Percentiles rank a stretch among this genome's conserved stretches.
phyloP scores from a whole-genome alignment of 2,113 vertebrate genomes.

The Thunnus maccoyii region DNA sequence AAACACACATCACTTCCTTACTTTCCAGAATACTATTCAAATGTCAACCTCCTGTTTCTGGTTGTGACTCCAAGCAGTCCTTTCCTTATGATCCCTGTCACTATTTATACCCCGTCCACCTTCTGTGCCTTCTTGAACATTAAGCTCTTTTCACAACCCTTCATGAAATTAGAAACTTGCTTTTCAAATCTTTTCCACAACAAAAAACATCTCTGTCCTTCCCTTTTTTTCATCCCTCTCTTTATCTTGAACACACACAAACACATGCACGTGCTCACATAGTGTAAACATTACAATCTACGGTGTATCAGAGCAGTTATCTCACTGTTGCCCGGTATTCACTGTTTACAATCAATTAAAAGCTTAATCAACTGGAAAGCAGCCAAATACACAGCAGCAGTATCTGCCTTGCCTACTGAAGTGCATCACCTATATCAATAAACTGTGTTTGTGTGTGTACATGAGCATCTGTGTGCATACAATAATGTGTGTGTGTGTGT shows the following conservation, averaged over 20 bases:
- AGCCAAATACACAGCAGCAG: conserved; percentile 10
- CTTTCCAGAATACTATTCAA: too few species aligned
- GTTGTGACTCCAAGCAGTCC: too few species aligned
- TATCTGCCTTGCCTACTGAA: not conserved
- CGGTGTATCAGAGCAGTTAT: not conserved
- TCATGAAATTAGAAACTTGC: too few species aligned
- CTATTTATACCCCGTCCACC: too few species aligned
- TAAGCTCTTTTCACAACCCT: too few species aligned
- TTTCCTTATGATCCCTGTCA: too few species aligned
- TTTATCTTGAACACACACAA: not conserved
- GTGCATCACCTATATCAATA: not conserved
- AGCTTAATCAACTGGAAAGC: conserved; percentile 31
- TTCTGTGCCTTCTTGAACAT: too few species aligned
- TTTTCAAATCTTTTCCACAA: too few species aligned
- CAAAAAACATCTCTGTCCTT: too few species aligned
- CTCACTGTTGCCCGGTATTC: not conserved
- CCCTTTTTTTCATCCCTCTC: not conserved
- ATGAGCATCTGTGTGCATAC: not conserved
- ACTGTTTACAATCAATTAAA: conserved; percentile 46
- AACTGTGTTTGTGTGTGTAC: not conserved
- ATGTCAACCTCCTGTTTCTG: too few species aligned
- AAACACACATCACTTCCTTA: too few species aligned
- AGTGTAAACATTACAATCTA: conserved; percentile 6
- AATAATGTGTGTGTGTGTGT: not conserved
- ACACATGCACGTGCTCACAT: conserved; percentile 4